These are phyloP conservation scores for Nothocercus nigrocapillus DNA, from an alignment of 2,113 vertebrate genomes.

Conservation along the genomic window DNA sequence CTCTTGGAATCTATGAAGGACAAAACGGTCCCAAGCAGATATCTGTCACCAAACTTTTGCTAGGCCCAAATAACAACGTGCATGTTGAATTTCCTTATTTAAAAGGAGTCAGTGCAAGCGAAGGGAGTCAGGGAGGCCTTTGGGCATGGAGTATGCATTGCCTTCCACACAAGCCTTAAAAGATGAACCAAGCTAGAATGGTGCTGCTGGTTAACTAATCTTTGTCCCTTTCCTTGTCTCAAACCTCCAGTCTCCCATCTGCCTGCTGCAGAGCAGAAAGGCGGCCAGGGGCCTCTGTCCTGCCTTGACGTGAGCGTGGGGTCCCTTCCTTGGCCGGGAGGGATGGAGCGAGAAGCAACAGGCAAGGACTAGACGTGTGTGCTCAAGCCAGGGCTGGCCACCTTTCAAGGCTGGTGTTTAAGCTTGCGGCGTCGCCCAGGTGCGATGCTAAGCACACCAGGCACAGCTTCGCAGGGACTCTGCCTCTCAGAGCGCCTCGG, in stretches of 20 bases:
- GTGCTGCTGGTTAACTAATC: neutral
- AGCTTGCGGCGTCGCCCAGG: neutral
- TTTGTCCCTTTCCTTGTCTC: neutral
- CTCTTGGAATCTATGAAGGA: neutral
- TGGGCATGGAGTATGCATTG: neutral
- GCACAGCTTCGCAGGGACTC: neutral
- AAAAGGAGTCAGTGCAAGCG: neutral
- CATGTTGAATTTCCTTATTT: neutral
- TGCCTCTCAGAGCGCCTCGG: neutral
- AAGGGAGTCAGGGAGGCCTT: neutral
- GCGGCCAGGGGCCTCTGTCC: neutral
- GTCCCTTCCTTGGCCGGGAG: neutral
- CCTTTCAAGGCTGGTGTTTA: neutral
- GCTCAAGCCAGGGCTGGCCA: constrained; percentile 1
- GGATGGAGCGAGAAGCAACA: accelerated
- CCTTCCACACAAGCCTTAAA: neutral
- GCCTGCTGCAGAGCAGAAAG: neutral
- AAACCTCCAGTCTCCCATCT: neutral
- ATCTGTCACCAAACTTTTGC: neutral
- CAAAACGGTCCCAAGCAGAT: neutral
- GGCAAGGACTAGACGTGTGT: neutral
- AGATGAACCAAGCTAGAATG: neutral
- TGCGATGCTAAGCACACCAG: neutral
- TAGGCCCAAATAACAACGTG: neutral
- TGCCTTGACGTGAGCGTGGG: neutral